A percentile compares a stretch with the other conserved stretches of the same genome.
Evolutionary conservation across 1,140 invertebrate species (phyloP).

Genomic region (Cyclargus thomasi): DNA sequence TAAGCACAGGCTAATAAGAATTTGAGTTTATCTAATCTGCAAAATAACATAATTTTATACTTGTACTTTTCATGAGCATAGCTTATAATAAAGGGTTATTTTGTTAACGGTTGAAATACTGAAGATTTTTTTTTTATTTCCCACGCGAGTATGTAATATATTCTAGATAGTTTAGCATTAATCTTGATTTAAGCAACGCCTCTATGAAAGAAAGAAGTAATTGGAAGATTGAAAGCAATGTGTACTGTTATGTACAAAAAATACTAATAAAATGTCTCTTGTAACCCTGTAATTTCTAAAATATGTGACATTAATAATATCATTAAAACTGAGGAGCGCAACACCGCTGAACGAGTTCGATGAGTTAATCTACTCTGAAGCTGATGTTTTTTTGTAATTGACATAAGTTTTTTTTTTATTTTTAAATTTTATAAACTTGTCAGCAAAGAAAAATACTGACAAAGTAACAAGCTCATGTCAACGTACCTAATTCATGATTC

Average conservation of each 20-base stretch:
- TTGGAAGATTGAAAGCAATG: not conserved
- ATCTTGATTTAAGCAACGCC: not conserved
- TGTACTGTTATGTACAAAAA: constrained; percentile 22
- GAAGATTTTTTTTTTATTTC: not conserved
- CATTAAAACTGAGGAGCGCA: constrained; percentile 47
- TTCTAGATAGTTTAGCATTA: not conserved
- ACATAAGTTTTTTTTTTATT: not conserved
- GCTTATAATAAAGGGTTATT: no score
- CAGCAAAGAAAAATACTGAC: no score
- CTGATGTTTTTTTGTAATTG: not conserved
- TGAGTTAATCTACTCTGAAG: not conserved
- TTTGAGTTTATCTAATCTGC: no score
- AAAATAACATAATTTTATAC: no score
- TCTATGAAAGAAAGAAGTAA: not conserved
- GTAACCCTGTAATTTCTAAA: constrained; percentile 65
- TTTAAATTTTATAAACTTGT: no score
- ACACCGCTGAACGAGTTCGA: constrained; percentile 5
- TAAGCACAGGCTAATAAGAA: no score
- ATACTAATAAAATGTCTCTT: constrained; percentile 48
- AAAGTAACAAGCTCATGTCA: no score
- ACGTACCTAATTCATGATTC: no score
- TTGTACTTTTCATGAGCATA: no score
- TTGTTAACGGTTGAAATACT: not conserved
- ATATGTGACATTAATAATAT: constrained; percentile 50
- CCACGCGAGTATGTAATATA: not conserved